A percentile compares a stretch with the other conserved stretches of the same genome.
These are phyloP conservation scores for Drosophila cardini DNA, from an alignment of 1,140 invertebrate genomes.

Conservation along the genomic window DNA sequence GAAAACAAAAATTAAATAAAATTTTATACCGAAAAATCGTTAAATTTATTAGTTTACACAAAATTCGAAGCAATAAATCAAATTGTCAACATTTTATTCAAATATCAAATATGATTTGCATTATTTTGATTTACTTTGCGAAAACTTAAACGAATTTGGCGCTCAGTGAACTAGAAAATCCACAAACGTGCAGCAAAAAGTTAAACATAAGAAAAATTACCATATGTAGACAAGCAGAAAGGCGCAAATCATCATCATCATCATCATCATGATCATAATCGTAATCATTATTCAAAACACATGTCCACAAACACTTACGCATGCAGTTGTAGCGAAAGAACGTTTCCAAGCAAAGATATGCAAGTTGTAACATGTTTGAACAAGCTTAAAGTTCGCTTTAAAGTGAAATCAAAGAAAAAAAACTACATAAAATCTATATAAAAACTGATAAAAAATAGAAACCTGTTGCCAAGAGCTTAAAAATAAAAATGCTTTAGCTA, in stretches of 20 bases:
- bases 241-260: slow-evolving; percentile 17
- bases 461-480: not conserved
- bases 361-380: no score
- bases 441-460: no score
- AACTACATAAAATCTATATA: no score
- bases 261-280: slow-evolving; percentile 6
- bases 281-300: not conserved
- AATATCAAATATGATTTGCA: not conserved
- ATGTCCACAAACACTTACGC: slow-evolving; percentile 1
- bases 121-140: slow-evolving; percentile 15
- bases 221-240: slow-evolving; percentile 63
- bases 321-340: slow-evolving; percentile 24
- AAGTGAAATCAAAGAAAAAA: not conserved
- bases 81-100: not conserved
- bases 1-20: slow-evolving; percentile 17
- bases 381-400: no score
- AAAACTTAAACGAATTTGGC: slow-evolving; percentile 41
- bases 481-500: not conserved
- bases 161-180: slow-evolving; percentile 12
- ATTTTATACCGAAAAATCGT: slow-evolving; percentile 12
- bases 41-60: slow-evolving; percentile 2
- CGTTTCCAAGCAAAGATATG: not conserved
- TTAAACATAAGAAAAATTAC: slow-evolving; percentile 60
- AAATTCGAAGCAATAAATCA: slow-evolving; percentile 13
- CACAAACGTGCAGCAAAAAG: slow-evolving; percentile 27